A percentile compares a stretch with the other conserved stretches of the same genome.
Evolutionary conservation across 2,113 vertebrate species (phyloP).

Genomic region (Cephalophus harveyi): DNA sequence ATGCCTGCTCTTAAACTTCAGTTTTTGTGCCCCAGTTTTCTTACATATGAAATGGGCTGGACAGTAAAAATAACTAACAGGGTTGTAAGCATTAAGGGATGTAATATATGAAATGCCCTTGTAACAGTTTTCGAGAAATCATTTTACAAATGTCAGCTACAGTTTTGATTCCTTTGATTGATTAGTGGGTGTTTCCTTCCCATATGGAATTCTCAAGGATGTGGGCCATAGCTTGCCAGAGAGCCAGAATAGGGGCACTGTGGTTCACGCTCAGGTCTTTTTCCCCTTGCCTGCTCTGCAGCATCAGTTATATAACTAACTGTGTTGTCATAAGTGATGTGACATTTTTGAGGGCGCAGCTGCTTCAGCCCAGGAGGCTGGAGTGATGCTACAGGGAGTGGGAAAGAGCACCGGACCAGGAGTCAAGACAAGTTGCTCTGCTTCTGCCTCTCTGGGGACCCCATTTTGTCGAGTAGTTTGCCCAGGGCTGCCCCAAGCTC

Average conservation of each 20-base stretch:
- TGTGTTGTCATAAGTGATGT: constrained; percentile 60
- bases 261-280: constrained; percentile 10
- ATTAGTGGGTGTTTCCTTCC: background rate
- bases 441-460: background rate
- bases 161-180: constrained; percentile 36
- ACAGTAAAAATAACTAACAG: background rate
- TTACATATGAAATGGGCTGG: background rate
- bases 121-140: background rate
- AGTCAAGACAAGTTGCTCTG: background rate
- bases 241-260: background rate
- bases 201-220: background rate
- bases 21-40: background rate
- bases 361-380: constrained; percentile 43
- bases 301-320: constrained; percentile 63
- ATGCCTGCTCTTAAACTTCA: background rate
- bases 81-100: background rate
- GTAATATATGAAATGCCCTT: background rate
- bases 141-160: background rate
- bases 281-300: constrained; percentile 52
- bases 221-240: background rate
- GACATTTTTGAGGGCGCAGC: constrained; percentile 59
- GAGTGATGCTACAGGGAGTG: background rate
- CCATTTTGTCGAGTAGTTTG: background rate
- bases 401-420: constrained; percentile 28
- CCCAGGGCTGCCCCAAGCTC: background rate